A percentile compares a stretch with the other conserved stretches of the same genome.
phyloP scores from a whole-genome alignment of 2,113 vertebrate genomes.

The Ibidorhyncha struthersii region DNA sequence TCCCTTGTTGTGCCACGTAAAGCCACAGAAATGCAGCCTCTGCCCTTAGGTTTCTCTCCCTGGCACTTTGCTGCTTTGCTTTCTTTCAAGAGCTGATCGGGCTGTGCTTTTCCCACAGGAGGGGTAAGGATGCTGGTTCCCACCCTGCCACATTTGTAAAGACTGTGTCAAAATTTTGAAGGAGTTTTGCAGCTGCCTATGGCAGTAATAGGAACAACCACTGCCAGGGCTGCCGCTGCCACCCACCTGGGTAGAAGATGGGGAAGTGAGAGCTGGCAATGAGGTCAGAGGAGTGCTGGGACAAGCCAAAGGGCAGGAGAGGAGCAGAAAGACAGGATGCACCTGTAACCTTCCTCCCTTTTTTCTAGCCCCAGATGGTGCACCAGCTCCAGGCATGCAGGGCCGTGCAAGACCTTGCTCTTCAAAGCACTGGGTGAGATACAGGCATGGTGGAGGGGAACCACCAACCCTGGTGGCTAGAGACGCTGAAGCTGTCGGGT shows the following conservation, averaged over 20 bases:
- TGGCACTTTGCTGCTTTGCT: neutral
- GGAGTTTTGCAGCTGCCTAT: accelerated
- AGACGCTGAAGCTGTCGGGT: neutral
- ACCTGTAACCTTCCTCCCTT: neutral
- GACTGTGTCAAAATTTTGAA: neutral
- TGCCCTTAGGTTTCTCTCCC: neutral
- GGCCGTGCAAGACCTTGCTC: accelerated
- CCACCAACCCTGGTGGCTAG: neutral
- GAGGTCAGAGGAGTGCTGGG: neutral
- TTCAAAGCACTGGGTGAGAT: neutral
- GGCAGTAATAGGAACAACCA: neutral
- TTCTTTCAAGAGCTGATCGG: neutral
- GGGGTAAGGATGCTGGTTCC: accelerated
- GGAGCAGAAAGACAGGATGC: neutral
- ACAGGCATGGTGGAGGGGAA: neutral
- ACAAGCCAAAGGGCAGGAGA: neutral
- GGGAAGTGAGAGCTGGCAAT: neutral
- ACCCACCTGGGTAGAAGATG: too few species aligned
- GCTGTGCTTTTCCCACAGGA: neutral
- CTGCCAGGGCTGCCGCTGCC: accelerated
- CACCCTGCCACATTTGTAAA: accelerated
- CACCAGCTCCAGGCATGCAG: neutral
- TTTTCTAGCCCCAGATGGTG: neutral
- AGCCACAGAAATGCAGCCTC: neutral
- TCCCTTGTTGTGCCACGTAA: neutral